Base-by-base conservation (phyloP, 2,888 invertebrate species). In the Archaeoteleia sp. region DNA sequence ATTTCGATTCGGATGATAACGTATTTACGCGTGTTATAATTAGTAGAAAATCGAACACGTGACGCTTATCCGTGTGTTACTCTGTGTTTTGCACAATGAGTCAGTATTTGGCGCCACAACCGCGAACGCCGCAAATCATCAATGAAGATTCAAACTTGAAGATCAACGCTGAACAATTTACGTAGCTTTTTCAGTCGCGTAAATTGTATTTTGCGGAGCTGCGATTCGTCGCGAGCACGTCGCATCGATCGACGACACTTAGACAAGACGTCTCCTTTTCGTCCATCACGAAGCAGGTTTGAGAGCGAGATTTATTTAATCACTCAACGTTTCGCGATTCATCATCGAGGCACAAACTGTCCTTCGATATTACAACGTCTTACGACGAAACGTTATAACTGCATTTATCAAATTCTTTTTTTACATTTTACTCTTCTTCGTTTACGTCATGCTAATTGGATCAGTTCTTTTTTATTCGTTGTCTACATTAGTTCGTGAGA, bases 241-340 rank as follows among this genome's bases (percentile, higher is more conserved):
- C 25, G 25, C 55, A 66, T 71, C 70, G 53, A 37, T 49, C 40
- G 46, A 35, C 63, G 49, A 70, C 61, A 60, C 68, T 60, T 9
- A 13, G 23, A 4, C 17, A 12, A 17, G 15, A 40, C 8, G 40
- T 10, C 10, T 40, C 23, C 6, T 9, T 23, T 23, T 23, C 8
- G 40, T 23, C 6, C 20, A 20, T 9, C 40, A 20, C 10, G 6
- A 10, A 23, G n/a, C 40, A 40, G 40, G 40, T 40, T 40, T 10
- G 40, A 2, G 7, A 15, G n/a, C 10, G 10, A 40, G 20, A 40
- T 40, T 40, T 23, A 39, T 23, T 40, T 23, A 20, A 14, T 8
- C 23, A 29, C 20, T 20, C 20, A 5, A 29, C 29, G 29, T n/a
- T n/a, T 29, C 8, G 29, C 4, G 4, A 2, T 29, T 29, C 9